phyloP scores from a whole-genome alignment of 1,140 invertebrate species.

The Heliconius nattereri region DNA sequence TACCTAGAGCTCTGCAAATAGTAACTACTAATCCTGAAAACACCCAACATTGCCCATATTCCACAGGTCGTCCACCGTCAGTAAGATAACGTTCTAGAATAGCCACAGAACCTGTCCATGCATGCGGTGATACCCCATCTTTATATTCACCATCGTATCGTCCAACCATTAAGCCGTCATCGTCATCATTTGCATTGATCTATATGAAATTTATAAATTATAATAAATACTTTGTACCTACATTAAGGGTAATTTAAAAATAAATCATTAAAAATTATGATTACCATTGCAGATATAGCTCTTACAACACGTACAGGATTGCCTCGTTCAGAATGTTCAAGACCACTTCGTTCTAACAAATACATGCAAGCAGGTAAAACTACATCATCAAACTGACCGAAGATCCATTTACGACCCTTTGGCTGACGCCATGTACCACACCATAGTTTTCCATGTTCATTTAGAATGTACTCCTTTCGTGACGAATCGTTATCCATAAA shows the following conservation, averaged over 20 bases:
- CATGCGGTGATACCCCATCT: conserved; percentile 84
- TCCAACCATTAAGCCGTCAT: conserved; percentile 86
- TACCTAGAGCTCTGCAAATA: conserved; percentile 83
- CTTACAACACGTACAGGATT: conserved; percentile 86
- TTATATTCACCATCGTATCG: conserved; percentile 88
- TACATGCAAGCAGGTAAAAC: conserved; percentile 85
- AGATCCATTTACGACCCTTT: conserved; percentile 87
- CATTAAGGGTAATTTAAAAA: background rate
- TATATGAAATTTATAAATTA: conserved; percentile 51
- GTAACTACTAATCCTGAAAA: conserved; percentile 88
- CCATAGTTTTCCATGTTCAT: conserved; percentile 90
- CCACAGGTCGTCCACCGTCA: conserved; percentile 85
- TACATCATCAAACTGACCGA: conserved; percentile 87
- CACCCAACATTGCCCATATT: conserved; percentile 93
- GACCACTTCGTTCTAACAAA: conserved; percentile 83
- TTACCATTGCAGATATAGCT: conserved; percentile 87
- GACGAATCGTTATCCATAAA: conserved; percentile 85
- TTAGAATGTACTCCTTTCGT: conserved; percentile 87
- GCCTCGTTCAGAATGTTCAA: conserved; percentile 84
- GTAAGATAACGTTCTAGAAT: conserved; percentile 86
- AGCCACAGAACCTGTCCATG: conserved; percentile 86
- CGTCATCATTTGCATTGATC: conserved; percentile 83
- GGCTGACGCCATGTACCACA: conserved; percentile 85
- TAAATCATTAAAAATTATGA: conserved; percentile 14
- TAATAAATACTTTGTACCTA: background rate